Percentiles rank a stretch among this genome's conserved stretches.
phyloP scores from a whole-genome alignment of 2,113 vertebrate genomes.

The Saguinus imperator region DNA sequence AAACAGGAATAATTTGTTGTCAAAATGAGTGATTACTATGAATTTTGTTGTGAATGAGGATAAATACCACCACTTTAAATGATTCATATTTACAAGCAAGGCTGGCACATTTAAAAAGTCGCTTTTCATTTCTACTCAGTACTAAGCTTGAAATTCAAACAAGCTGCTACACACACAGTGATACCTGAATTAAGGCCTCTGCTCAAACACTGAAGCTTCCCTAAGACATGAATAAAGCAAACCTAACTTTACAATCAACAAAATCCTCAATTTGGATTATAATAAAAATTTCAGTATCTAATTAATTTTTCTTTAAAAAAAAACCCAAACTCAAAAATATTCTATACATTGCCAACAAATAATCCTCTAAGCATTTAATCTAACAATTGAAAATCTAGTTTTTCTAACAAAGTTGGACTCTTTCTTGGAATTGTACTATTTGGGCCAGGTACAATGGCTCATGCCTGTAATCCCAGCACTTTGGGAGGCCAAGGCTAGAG shows the following conservation, averaged over 20 bases:
- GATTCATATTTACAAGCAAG: not conserved
- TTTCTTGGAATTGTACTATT: not conserved
- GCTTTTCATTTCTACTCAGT: not conserved
- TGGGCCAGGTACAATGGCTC: too few relatives aligned
- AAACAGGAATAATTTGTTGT: not conserved
- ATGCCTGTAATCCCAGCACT: too few relatives aligned
- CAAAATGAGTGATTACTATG: not conserved
- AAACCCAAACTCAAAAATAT: not conserved
- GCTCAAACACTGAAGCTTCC: not conserved
- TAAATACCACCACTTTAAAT: not conserved
- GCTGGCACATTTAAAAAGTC: not conserved
- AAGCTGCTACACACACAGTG: too few relatives aligned
- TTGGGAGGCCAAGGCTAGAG: too few relatives aligned
- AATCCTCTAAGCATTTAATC: not conserved
- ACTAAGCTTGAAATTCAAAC: constrained; percentile 9
- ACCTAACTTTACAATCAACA: not conserved
- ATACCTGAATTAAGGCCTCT: not conserved
- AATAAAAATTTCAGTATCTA: not conserved
- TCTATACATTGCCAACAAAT: not conserved
- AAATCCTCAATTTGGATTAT: not conserved
- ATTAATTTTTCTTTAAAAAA: not conserved
- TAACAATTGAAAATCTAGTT: not conserved
- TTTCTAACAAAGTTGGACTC: not conserved
- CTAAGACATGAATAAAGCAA: not conserved
- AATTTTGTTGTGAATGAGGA: not conserved